Percentiles rank a stretch among this genome's conserved stretches.
Evolutionary conservation across 2,113 vertebrate species (phyloP).

Genomic region (Plotosus lineatus): DNA sequence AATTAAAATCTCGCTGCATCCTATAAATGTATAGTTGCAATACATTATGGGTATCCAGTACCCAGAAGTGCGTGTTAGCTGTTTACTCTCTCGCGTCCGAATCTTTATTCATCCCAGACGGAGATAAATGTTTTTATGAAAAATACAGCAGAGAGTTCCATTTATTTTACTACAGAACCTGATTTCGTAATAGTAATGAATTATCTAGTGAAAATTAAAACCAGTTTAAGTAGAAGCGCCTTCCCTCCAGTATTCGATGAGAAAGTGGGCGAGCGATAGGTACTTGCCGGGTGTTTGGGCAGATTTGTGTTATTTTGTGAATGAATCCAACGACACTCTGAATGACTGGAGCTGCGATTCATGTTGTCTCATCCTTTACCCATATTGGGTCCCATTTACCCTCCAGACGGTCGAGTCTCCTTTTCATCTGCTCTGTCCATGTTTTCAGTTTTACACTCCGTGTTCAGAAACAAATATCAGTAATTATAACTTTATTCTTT

Average conservation of each 20-base stretch:
- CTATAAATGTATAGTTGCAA: not conserved
- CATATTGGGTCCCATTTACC: constrained; percentile 65
- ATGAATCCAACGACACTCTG: no score
- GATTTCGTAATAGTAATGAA: not conserved
- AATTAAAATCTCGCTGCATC: not conserved
- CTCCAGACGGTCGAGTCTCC: not conserved
- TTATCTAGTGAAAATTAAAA: not conserved
- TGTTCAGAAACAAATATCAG: not conserved
- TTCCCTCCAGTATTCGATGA: not conserved
- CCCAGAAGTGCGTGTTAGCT: not conserved
- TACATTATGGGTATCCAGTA: not conserved
- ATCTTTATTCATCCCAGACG: not conserved
- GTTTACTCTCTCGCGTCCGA: not conserved
- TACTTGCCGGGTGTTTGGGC: not conserved
- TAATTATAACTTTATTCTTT: not conserved
- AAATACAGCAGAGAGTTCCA: not conserved
- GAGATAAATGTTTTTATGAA: not conserved
- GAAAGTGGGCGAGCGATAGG: not conserved
- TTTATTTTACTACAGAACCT: not conserved
- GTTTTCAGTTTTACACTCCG: not conserved
- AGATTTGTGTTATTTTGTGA: not conserved
- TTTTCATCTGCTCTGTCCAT: not conserved
- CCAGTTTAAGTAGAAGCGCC: not conserved
- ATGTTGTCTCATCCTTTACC: constrained; percentile 46
- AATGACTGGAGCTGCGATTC: not conserved